Conservation (phyloP, 2,113 vertebrate species). For the Oreocharis arfaki region DNA sequence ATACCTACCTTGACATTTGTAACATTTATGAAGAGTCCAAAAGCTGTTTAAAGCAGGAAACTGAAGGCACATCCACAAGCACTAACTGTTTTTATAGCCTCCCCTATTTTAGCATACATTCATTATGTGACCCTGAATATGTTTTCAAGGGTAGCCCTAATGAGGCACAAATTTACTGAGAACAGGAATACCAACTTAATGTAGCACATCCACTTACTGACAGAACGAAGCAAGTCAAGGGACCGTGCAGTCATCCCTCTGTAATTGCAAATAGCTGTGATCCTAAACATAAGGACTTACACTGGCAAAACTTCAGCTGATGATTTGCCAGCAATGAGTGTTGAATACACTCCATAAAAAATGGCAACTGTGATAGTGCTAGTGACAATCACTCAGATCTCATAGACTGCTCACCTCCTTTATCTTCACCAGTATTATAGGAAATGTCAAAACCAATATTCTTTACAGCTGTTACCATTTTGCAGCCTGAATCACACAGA, state of each 20-base stretch:
- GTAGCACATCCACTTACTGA: neutral
- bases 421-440: constrained; percentile 28
- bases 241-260: neutral
- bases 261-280: neutral
- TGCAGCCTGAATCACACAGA: constrained; percentile 26
- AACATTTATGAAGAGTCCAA: neutral
- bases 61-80: neutral
- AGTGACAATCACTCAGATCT: constrained; percentile 19
- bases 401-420: constrained; percentile 44
- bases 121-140: neutral
- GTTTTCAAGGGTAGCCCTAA: neutral
- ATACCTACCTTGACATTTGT: neutral
- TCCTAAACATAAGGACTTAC: neutral
- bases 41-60: neutral
- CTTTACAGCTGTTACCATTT: constrained; percentile 22
- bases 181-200: neutral
- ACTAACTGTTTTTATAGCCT: neutral
- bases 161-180: neutral
- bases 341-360: neutral
- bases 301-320: neutral
- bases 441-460: constrained; percentile 43
- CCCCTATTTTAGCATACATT: neutral
- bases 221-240: neutral
- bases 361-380: neutral
- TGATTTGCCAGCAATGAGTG: neutral